Conservation (phyloP, 2,113 vertebrate species). For the Nibea coibor region DNA sequence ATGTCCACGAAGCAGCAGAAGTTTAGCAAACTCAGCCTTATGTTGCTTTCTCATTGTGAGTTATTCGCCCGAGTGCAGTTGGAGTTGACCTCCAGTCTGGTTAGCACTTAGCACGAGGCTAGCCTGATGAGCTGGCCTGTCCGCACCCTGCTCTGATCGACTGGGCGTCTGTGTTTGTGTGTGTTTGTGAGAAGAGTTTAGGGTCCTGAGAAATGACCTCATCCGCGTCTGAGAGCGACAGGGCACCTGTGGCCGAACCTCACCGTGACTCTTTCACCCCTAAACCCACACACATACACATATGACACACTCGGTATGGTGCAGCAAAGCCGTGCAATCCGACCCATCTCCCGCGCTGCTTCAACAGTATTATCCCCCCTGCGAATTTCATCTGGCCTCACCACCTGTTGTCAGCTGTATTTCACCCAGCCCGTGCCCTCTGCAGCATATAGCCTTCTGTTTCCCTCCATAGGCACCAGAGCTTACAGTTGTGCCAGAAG, state of each 20-base stretch:
- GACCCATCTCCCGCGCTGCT: slow-evolving; percentile 52
- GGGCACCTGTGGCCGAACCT: slow-evolving; percentile 62
- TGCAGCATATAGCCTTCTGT: slow-evolving; percentile 44
- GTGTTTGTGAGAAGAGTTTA: not conserved
- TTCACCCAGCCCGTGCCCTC: slow-evolving; percentile 54
- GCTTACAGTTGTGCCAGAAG: slow-evolving; percentile 49
- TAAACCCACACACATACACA: slow-evolving; percentile 25
- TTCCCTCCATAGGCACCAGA: slow-evolving; percentile 49
- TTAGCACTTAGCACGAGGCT: slow-evolving; percentile 41
- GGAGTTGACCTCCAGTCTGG: slow-evolving; percentile 42
- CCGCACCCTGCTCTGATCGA: slow-evolving; percentile 51
- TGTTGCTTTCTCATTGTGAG: slow-evolving; percentile 26
- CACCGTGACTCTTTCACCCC: slow-evolving; percentile 47
- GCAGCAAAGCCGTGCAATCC: slow-evolving; percentile 63
- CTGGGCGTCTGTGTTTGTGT: slow-evolving; percentile 21
- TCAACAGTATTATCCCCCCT: slow-evolving; percentile 68
- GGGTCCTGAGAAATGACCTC: slow-evolving; percentile 58
- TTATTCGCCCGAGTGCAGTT: not conserved
- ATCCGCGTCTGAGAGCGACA: slow-evolving; percentile 51
- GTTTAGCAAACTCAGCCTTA: not conserved
- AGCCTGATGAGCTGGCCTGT: slow-evolving; percentile 42
- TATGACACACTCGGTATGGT: slow-evolving; percentile 32
- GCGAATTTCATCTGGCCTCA: slow-evolving; percentile 71
- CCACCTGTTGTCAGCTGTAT: slow-evolving; percentile 80
- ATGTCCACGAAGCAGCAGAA: not conserved